Percentiles rank a stretch among this genome's conserved stretches.
Conservation (phyloP, 1,140 invertebrate genomes). For the Caenorhabditis latens region DNA sequence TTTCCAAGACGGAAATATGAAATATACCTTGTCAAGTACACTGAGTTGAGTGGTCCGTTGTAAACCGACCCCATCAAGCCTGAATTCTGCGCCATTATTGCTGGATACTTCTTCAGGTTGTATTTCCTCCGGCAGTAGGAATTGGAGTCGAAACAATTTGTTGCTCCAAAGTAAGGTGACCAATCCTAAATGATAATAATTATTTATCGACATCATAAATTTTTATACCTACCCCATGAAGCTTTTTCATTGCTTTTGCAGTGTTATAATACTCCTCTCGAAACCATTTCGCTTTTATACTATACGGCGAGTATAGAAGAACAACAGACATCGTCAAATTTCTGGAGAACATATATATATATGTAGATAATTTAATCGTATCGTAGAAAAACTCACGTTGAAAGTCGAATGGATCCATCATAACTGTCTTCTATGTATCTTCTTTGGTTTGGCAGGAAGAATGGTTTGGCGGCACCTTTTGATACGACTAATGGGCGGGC, state of each 20-base stretch:
- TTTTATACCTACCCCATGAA: neutral
- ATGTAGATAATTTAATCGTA: neutral
- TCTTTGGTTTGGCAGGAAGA: neutral
- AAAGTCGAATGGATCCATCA: slow-evolving; percentile 6
- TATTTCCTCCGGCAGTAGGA: slow-evolving; percentile 18
- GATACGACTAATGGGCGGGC: neutral
- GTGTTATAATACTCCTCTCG: slow-evolving; percentile 6
- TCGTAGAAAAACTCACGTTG: neutral
- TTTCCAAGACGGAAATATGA: neutral
- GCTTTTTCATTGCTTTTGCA: neutral
- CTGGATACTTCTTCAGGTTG: slow-evolving; percentile 32
- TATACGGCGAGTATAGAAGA: slow-evolving; percentile 33
- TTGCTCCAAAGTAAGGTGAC: slow-evolving; percentile 8
- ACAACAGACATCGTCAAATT: slow-evolving; percentile 4
- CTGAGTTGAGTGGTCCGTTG: neutral
- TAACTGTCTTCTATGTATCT: slow-evolving; percentile 22
- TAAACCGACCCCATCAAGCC: neutral
- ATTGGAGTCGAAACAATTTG: neutral
- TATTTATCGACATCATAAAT: neutral
- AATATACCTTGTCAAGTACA: neutral
- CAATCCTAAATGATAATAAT: neutral
- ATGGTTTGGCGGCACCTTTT: neutral
- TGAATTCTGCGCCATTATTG: slow-evolving; percentile 16
- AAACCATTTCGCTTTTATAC: neutral
- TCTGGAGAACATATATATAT: too few species aligned